Evolutionary conservation across 2,113 vertebrate genomes (phyloP).

Genomic region (Callocephalon fimbriatum): DNA sequence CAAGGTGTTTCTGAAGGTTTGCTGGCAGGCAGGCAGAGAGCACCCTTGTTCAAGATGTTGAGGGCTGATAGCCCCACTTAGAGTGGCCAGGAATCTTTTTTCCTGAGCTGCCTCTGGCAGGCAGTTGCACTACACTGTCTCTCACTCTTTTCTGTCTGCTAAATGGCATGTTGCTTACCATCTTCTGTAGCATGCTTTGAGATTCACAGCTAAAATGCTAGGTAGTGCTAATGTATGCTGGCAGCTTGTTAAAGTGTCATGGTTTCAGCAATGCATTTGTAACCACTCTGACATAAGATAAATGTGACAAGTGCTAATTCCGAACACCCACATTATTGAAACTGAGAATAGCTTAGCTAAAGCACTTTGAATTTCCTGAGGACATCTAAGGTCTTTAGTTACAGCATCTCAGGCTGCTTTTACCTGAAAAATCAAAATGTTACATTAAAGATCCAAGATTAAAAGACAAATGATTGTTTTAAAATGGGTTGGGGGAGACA

Average conservation of each 20-base stretch:
- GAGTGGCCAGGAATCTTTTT: not conserved
- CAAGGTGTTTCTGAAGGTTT: not conserved
- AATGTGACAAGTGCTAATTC: slow-evolving; percentile 67
- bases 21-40: not conserved
- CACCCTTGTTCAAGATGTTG: not conserved
- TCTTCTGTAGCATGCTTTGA: not conserved
- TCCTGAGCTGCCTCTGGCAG: not conserved
- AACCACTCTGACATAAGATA: slow-evolving; percentile 37
- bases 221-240: slow-evolving; percentile 13
- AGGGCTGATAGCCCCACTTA: not conserved
- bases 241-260: slow-evolving; percentile 55
- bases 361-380: slow-evolving; percentile 29
- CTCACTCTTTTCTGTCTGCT: not conserved
- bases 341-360: slow-evolving; percentile 38
- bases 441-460: not conserved
- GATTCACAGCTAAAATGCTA: slow-evolving; percentile 9
- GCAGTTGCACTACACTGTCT: not conserved
- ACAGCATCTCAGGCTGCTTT: not conserved
- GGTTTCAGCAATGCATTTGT: slow-evolving; percentile 42
- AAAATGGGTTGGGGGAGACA: not conserved
- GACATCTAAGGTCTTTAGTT: slow-evolving; percentile 35
- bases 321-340: slow-evolving; percentile 16
- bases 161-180: slow-evolving; percentile 3
- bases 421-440: not conserved
- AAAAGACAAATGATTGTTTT: not conserved